Percentiles rank a stretch among this genome's conserved stretches.
These are phyloP conservation scores for Bathynomus jamesi DNA, from an alignment of 1,140 invertebrate genomes.

Conservation along the genomic window DNA sequence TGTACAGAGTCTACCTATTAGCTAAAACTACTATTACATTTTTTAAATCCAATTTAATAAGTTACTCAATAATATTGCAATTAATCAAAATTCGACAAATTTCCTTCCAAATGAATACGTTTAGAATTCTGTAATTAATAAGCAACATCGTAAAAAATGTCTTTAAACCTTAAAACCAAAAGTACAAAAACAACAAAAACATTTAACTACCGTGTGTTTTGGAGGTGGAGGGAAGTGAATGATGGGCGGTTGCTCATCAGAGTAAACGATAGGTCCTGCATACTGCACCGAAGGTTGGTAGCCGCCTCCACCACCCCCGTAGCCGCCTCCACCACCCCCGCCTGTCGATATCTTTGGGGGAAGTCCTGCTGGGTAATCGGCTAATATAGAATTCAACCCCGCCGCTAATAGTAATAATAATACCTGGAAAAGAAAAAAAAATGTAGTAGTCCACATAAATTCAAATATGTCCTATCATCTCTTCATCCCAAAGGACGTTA, in stretches of 20 bases:
- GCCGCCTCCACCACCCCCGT: neutral
- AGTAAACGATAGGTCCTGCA: constrained; percentile 46
- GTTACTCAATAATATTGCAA: no score
- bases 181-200: neutral
- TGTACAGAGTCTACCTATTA: no score
- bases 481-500: no score
- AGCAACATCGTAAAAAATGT: no score
- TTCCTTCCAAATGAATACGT: no score
- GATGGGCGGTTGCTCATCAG: constrained; percentile 45
- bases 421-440: neutral
- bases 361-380: neutral
- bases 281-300: constrained; percentile 41
- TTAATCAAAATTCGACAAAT: no score
- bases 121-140: no score
- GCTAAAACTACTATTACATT: no score
- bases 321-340: neutral
- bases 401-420: neutral
- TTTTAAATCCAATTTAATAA: no score
- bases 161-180: no score
- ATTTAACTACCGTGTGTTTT: constrained; percentile 17
- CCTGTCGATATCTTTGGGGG: neutral
- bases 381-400: neutral
- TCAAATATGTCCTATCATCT: neutral
- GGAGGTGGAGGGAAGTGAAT: constrained; percentile 45
- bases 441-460: neutral